Evolutionary conservation across 2,113 vertebrate genomes (phyloP), one percentile per base, ranked within the genome.

Genomic region (Lipophrys pholis): DNA sequence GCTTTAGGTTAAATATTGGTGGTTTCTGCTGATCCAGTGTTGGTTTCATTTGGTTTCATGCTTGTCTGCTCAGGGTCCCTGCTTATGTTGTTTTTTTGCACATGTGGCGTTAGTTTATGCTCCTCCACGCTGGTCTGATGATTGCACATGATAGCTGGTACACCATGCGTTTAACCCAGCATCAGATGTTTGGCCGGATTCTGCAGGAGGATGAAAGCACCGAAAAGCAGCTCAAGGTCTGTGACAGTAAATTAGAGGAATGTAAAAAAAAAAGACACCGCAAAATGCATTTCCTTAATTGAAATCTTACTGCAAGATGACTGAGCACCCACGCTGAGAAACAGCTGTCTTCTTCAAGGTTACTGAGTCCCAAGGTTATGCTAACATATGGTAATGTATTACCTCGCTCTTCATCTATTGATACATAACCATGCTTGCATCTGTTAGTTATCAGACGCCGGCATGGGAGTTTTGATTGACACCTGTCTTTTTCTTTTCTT

Each of bases 311-410:
- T 82, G 60, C 48, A 11, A 39, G 46, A 79, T 76, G 81, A 82
- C 77, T 67, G 89, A 82, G 80, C 68, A 58, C 78, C 73, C 69
- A 36, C 59, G 84, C 76, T 67, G 79, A 73, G 84, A 80, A 84
- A 84, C 87, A 89, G 87, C 83, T 86, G 85, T 87, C 87, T 80
- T 66, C 56, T 53, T 50, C 87, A 85, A 88, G 88, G 87, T 89
- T 76, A 82, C 65, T 8, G 57, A 74, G 66, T 76, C 61, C 71
- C 59, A 66, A 87, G 85, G 84, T 88, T 85, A 85, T 69, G 75
- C 73, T 75, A 79, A 80, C 86, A 91, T 83, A 89, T 83, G 88
- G 70, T 80, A 78, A 86, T 80, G 69, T 21, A 64, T 82, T 57
- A 73, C 69, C 76, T 71, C 81, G 76, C 62, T 85, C 80, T 74